Evolutionary conservation across 2,888 invertebrate species (phyloP).

Genomic region (Aproaerema taeniolella): DNA sequence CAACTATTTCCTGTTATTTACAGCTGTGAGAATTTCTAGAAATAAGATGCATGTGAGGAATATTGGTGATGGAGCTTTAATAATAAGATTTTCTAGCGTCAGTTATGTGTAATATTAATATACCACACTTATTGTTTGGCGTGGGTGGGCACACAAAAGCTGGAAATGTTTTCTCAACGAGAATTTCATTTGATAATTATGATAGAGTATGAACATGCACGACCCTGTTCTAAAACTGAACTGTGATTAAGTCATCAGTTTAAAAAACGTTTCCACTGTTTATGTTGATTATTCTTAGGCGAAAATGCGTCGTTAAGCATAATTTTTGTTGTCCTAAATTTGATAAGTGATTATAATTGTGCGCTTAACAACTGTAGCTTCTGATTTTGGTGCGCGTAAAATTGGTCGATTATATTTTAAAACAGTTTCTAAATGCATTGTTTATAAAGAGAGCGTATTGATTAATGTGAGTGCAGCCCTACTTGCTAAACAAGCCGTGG

Average conservation of each 20-base stretch:
- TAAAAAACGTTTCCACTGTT: slow-evolving; percentile 17
- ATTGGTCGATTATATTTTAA: slow-evolving; percentile 27
- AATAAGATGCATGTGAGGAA: background rate
- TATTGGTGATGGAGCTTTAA: too few relatives aligned
- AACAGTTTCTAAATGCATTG: slow-evolving; percentile 22
- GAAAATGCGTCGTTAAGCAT: slow-evolving; percentile 24
- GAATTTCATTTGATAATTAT: too few relatives aligned
- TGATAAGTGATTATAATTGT: slow-evolving; percentile 35
- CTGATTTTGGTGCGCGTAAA: slow-evolving; percentile 29
- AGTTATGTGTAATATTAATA: too few relatives aligned
- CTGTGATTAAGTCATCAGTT: slow-evolving; percentile 26
- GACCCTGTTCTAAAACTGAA: slow-evolving; percentile 12
- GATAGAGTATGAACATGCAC: too few relatives aligned
- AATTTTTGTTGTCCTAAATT: slow-evolving; percentile 32
- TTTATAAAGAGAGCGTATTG: slow-evolving; percentile 46
- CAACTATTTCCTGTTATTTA: too few relatives aligned
- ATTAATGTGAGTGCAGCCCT: slow-evolving; percentile 50
- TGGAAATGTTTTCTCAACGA: too few relatives aligned
- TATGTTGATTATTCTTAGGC: slow-evolving; percentile 18
- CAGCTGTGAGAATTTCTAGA: background rate
- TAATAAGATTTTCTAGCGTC: too few relatives aligned
- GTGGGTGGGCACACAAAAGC: too few relatives aligned
- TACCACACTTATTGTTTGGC: too few relatives aligned
- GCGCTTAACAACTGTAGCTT: too few relatives aligned
- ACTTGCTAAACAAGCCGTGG: slow-evolving; percentile 58